Conservation (phyloP, 2,113 vertebrate genomes). For the Mandrillus leucophaeus region DNA sequence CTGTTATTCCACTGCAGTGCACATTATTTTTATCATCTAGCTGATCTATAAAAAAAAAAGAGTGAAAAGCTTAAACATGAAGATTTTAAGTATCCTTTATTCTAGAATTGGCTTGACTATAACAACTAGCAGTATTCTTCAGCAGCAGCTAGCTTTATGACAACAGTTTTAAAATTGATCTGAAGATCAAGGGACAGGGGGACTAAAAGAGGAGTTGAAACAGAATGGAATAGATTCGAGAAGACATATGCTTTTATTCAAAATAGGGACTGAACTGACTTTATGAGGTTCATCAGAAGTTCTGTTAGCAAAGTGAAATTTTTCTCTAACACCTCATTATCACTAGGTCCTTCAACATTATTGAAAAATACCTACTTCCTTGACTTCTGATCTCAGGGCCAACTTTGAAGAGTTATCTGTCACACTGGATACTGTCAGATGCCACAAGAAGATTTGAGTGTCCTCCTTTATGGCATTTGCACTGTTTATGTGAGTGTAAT, state of each 20-base stretch:
- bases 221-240: not conserved
- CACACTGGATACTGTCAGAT: not conserved
- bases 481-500: slow-evolving; percentile 32
- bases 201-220: not conserved
- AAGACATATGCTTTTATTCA: not conserved
- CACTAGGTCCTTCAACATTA: not conserved
- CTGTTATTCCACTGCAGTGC: not conserved
- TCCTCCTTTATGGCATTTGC: not conserved
- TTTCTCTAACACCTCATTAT: not conserved
- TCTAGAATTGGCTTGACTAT: not conserved
- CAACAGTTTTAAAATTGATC: not conserved
- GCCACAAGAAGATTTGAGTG: not conserved
- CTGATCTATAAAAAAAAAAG: not conserved
- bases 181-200: not conserved
- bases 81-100: not conserved
- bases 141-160: not conserved
- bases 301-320: not conserved
- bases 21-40: not conserved
- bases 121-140: not conserved
- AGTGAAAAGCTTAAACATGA: not conserved
- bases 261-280: not conserved
- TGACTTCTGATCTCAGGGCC: slow-evolving; percentile 2
- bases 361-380: not conserved
- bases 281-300: not conserved
- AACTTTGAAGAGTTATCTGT: not conserved